phyloP scores from a whole-genome alignment of 2,888 invertebrate genomes.

The Drosophila melanosoma region DNA sequence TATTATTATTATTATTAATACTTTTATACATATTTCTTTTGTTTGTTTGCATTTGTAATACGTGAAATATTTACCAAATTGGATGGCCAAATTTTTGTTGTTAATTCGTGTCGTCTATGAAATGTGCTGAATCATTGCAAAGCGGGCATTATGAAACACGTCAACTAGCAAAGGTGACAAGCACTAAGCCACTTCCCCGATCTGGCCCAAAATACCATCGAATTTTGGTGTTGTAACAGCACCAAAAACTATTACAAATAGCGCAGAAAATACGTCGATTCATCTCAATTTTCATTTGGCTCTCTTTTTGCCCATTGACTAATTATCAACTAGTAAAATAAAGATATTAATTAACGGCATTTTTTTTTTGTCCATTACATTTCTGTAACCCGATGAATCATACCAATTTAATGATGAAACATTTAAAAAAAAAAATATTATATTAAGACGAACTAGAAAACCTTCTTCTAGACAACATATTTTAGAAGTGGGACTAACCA shows the following conservation, averaged over 20 bases:
- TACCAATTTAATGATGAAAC: too few relatives aligned
- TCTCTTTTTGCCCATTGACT: not conserved
- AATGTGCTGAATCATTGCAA: constrained; percentile 35
- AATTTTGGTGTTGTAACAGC: constrained; percentile 17
- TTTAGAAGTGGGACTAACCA: not conserved
- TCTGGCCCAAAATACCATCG: constrained; percentile 2
- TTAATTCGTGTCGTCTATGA: not conserved
- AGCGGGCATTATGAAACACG: constrained; percentile 22
- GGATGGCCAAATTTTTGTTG: constrained; percentile 26
- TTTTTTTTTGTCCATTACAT: not conserved
- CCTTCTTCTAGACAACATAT: too few relatives aligned
- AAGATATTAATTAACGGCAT: not conserved
- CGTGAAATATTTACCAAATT: constrained; percentile 6
- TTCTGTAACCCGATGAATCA: not conserved
- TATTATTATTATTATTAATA: not conserved
- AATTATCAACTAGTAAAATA: too few relatives aligned
- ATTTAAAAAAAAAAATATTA: too few relatives aligned
- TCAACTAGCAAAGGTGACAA: constrained; percentile 39
- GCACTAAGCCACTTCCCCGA: constrained; percentile 21
- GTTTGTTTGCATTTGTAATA: not conserved
- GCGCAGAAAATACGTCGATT: not conserved
- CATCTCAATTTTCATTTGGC: not conserved
- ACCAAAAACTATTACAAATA: not conserved
- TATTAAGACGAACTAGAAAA: too few relatives aligned
- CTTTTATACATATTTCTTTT: not conserved